Base-by-base conservation (phyloP, 2,113 vertebrate species). In the Phoenicopterus ruber region DNA sequence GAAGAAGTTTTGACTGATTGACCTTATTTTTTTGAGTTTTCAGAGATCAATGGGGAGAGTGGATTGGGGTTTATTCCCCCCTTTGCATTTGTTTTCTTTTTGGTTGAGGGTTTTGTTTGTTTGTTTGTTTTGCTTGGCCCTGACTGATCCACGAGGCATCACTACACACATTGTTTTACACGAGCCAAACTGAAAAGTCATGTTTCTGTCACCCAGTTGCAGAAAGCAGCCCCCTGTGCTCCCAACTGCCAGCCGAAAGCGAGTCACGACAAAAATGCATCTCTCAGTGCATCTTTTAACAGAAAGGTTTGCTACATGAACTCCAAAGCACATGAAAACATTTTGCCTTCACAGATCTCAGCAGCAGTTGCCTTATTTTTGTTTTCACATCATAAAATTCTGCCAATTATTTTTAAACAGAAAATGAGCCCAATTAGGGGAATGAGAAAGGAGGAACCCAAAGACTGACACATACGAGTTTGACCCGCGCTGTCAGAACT, bases 361-460 rank as follows among this genome's bases (percentile, higher is more conserved):
- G 88, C 88, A 83, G 85, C 52, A 59, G 15, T 72, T 28, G 8
- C 63, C 82, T 82, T 70, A 46, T 85, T 94, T 84, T 87, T 80
- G n/a, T 80, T 85, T 93, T 84, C 81, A 61, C 78, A 58, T 29
- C 67, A 24, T 72, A 70, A 87, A 89, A 74, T 19, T n/a, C 78
- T 69, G 29, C 73, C 84, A 87, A 91, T 94, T 96, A 88, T 57
- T 74, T 92, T 88, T 57, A 74, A 94, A 73, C 20, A 71, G 78
- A 87, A 91, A 87, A 93, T 73, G 20, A 94, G 49, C 32, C 87
- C 81, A 80, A 82, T 95, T 96, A 95, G 67, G 47, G 71, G 73
- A 54, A 91, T 29, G 81, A 84, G 88, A 90, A 76, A 94, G 58
- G 40, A 95, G 46, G 71, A 94, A 91, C 79, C 84, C 49, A 38